Percentiles rank a stretch among this genome's conserved stretches.
phyloP scores from a whole-genome alignment of 2,888 invertebrate species.

The Epirrita christyi region DNA sequence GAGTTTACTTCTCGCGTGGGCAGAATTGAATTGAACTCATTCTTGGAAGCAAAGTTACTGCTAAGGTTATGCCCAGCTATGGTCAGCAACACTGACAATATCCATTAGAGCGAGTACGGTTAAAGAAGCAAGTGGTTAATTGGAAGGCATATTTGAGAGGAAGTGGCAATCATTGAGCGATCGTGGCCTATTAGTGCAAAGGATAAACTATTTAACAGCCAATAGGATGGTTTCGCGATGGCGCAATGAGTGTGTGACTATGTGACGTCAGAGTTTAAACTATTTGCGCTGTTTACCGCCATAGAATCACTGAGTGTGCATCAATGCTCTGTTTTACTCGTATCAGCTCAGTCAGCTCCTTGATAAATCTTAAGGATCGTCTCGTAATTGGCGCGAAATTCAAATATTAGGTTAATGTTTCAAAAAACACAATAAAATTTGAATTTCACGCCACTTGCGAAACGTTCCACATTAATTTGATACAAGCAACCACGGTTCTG shows the following conservation, averaged over 20 bases:
- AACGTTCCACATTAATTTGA: too few species aligned
- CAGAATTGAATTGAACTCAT: slow-evolving; percentile 14
- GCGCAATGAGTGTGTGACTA: slow-evolving; percentile 9
- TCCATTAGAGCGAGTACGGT: slow-evolving; percentile 30
- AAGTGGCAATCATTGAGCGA: slow-evolving; percentile 43
- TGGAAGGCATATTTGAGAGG: slow-evolving; percentile 37
- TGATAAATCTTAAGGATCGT: too few species aligned
- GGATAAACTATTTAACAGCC: slow-evolving; percentile 33
- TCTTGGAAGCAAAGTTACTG: slow-evolving; percentile 7
- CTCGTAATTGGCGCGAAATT: too few species aligned
- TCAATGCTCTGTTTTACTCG: too few species aligned
- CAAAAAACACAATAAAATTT: too few species aligned
- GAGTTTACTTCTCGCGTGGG: slow-evolving; percentile 13
- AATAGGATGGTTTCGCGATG: slow-evolving; percentile 11
- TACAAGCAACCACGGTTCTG: too few species aligned
- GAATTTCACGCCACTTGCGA: too few species aligned
- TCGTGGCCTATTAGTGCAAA: slow-evolving; percentile 39
- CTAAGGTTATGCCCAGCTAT: slow-evolving; percentile 13
- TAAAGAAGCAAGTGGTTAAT: slow-evolving; percentile 32
- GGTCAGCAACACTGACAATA: slow-evolving; percentile 20
- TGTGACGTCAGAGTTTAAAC: slow-evolving; percentile 17
- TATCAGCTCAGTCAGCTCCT: too few species aligned
- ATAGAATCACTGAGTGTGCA: not conserved
- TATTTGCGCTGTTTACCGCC: slow-evolving; percentile 15
- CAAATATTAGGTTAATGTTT: too few species aligned